A percentile compares a stretch with the other conserved stretches of the same genome.
Conservation (phyloP, 2,797 vertebrate genomes). For the Catharus ustulatus region DNA sequence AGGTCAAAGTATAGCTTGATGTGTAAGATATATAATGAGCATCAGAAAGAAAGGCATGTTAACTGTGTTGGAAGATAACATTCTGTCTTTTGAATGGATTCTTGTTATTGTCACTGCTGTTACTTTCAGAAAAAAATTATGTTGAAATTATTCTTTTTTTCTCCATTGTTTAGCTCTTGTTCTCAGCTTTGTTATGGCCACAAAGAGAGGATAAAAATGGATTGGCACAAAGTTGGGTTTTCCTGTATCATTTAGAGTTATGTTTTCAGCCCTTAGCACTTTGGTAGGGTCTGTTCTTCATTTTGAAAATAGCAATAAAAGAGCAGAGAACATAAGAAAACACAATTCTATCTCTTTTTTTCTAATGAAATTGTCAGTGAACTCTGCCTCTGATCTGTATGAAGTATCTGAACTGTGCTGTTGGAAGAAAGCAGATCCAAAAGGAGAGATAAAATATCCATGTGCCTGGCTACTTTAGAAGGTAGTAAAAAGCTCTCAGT, state of each 20-base stretch:
- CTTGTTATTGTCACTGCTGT: conserved; percentile 7
- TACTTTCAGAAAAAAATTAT: neutral
- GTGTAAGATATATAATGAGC: neutral
- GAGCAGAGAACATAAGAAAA: conserved; percentile 41
- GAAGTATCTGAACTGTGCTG: conserved; percentile 17
- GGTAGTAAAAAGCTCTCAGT: neutral
- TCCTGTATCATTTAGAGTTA: conserved; percentile 45
- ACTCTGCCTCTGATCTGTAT: conserved; percentile 42
- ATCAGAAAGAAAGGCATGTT: neutral
- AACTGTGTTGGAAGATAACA: conserved; percentile 46
- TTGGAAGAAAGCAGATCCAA: conserved; percentile 15
- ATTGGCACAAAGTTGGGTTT: conserved; percentile 34
- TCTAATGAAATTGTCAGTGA: conserved; percentile 47
- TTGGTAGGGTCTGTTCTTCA: conserved; percentile 52
- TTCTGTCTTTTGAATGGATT: conserved; percentile 31
- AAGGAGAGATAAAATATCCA: conserved; percentile 21
- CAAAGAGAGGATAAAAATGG: conserved; percentile 61
- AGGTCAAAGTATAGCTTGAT: conserved; percentile 6
- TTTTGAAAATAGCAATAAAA: conserved; percentile 60
- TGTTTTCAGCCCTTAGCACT: conserved; percentile 55
- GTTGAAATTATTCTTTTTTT: conserved; percentile 26
- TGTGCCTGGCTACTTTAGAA: conserved; percentile 15
- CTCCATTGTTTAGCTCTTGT: conserved; percentile 50
- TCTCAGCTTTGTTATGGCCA: conserved; percentile 54
- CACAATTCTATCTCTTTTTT: neutral